Evolutionary conservation across 2,797 vertebrate genomes (phyloP).

Genomic region (Liasis olivaceus): DNA sequence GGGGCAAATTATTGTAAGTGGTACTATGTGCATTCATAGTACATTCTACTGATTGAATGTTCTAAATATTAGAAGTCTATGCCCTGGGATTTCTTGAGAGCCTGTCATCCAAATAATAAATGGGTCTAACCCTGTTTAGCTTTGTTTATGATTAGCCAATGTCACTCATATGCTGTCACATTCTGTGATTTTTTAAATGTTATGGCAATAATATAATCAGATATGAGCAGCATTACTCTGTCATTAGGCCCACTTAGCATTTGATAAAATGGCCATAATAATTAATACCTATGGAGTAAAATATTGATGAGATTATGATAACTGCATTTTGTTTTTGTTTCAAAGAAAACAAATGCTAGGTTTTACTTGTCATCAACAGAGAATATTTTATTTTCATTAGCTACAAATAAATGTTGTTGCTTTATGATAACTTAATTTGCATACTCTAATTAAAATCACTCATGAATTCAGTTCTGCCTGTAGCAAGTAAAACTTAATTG

Average conservation of each 20-base stretch:
- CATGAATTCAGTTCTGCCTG: not conserved
- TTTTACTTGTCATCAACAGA: conserved; percentile 3
- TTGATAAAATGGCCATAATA: not conserved
- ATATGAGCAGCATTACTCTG: not conserved
- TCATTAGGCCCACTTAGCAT: not conserved
- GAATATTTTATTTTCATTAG: not conserved
- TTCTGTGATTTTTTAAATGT: not conserved
- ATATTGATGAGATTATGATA: not conserved
- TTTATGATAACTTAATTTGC: conserved; percentile 1
- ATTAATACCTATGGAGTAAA: not conserved
- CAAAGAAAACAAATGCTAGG: not conserved
- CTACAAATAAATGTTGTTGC: not conserved
- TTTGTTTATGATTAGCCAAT: no score
- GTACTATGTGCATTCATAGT: not conserved
- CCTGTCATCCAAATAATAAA: no score
- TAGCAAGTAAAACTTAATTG: not conserved
- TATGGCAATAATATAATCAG: not conserved
- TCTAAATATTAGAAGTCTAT: no score
- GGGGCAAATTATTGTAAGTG: no score
- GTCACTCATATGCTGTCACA: no score
- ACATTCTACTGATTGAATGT: no score
- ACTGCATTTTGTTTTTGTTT: not conserved
- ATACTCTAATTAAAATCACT: conserved; percentile 2
- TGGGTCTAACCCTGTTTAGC: no score
- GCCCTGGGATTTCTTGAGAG: not conserved